Percentiles rank a stretch among this genome's conserved stretches.
phyloP scores from a whole-genome alignment of 2,113 vertebrate species.

The Chloroceryle aenea region DNA sequence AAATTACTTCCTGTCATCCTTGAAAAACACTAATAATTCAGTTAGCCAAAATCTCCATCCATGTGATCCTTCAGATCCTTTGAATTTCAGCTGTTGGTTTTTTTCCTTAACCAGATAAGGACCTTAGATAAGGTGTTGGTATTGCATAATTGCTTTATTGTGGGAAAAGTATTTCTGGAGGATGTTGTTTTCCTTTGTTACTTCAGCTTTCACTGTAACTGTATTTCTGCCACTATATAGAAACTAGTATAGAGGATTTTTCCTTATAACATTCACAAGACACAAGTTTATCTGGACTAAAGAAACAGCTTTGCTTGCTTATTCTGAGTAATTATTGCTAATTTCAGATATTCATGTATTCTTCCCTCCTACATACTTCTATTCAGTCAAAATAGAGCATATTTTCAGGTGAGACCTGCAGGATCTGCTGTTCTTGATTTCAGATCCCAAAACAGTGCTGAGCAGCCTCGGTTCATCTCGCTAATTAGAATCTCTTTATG shows the following conservation, averaged over 20 bases:
- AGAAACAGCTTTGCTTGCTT: neutral
- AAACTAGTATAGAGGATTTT: neutral
- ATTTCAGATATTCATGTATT: neutral
- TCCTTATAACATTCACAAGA: neutral
- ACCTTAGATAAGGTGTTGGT: neutral
- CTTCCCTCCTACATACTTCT: neutral
- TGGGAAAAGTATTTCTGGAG: neutral
- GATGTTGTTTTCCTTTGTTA: neutral
- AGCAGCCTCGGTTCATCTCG: neutral
- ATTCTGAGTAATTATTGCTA: neutral
- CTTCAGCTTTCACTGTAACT: neutral
- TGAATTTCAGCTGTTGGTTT: neutral
- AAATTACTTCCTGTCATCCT: neutral
- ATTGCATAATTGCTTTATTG: constrained; percentile 24
- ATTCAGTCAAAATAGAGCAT: neutral
- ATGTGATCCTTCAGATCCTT: neutral
- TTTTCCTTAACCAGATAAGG: neutral
- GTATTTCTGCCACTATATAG: neutral
- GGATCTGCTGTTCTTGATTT: neutral
- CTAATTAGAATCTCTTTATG: neutral
- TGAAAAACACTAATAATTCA: neutral
- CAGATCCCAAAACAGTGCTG: neutral
- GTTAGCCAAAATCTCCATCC: neutral
- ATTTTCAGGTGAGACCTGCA: neutral
- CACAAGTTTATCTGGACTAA: neutral